Evolutionary conservation across 2,797 vertebrate genomes (phyloP), one percentile per base, ranked within the genome.

Genomic region (Sebastiscus tertius): DNA sequence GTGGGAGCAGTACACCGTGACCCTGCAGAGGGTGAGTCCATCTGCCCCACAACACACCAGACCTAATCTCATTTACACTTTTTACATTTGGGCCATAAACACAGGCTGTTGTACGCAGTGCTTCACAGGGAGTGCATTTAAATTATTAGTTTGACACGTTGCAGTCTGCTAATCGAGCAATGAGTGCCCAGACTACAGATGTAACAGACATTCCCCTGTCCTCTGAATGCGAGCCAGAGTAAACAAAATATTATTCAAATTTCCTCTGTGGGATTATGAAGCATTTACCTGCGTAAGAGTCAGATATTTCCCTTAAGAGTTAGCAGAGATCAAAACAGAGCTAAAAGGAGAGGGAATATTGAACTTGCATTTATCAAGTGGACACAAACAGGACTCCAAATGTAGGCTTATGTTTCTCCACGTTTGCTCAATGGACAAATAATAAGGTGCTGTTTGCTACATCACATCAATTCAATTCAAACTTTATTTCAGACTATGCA

Each of bases 1-100:
- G 94, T 99, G 98, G 98, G 98, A 99, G 92, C 97, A 99, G 95
- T 99, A 97, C 92, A 99, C 97, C 0, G 98, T 99, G 92, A 99
- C 97, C 87, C 96, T 99, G 84, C 98, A 99, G 76, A 97, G 97
- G 96, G 98, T 99, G 94, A 97, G 93, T 89, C 83, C 78, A 56
- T 72, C 78, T 81, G 70, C 42, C 62, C 26, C 10, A 1, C 56
- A 65, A 56, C 27, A 73, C 61, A 31, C 42, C 66, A 52, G 7
- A 26, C 9, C 27, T 33, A 16, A 11, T 69, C 72, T 79, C 36
- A 66, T 78, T 76, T 29, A 69, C 58, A 65, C 8, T 54, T 16
- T 77, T 80, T 55, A 64, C 69, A 66, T 62, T 27, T 49, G 5
- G 16, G 16, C 11, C 49, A 61, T 26, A 75, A 60, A 69, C 27